Evolutionary conservation across 2,888 invertebrate genomes (phyloP).

Genomic region (Celastrina argiolus): DNA sequence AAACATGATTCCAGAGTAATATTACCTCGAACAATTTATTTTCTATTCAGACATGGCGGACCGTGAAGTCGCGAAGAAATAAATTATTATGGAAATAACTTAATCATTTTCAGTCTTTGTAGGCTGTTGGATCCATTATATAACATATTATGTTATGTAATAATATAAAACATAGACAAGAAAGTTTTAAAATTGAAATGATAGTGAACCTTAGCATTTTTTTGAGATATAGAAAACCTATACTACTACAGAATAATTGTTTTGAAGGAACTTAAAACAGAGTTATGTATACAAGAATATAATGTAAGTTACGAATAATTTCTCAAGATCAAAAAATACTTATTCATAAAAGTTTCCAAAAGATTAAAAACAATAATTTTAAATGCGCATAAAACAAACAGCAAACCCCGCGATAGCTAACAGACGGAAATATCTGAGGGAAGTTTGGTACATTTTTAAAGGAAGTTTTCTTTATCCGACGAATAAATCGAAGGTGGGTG

Average conservation of each 20-base stretch:
- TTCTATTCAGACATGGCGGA: slow-evolving; percentile 35
- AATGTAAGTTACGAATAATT: not conserved
- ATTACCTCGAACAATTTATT: slow-evolving; percentile 39
- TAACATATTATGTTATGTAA: no score
- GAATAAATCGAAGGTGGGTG: slow-evolving; percentile 77
- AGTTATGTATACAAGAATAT: not conserved
- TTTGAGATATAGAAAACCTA: no score
- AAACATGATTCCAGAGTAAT: slow-evolving; percentile 53
- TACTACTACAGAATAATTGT: no score
- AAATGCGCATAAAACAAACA: slow-evolving; percentile 67
- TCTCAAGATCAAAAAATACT: not conserved
- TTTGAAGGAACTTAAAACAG: not conserved
- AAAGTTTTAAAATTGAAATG: slow-evolving; percentile 25
- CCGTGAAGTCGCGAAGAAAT: slow-evolving; percentile 33
- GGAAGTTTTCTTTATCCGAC: slow-evolving; percentile 73
- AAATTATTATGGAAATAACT: slow-evolving; percentile 19
- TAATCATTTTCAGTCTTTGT: not conserved
- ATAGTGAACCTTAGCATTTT: no score
- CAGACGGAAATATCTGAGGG: slow-evolving; percentile 73
- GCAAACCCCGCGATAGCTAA: slow-evolving; percentile 60
- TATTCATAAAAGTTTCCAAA: slow-evolving; percentile 18
- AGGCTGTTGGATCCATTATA: not conserved
- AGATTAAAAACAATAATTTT: slow-evolving; percentile 56
- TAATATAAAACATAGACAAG: not conserved
- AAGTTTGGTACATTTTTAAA: slow-evolving; percentile 74